Evolutionary conservation across 2,888 invertebrate genomes (phyloP).

Genomic region (Stomorhina lunata): DNA sequence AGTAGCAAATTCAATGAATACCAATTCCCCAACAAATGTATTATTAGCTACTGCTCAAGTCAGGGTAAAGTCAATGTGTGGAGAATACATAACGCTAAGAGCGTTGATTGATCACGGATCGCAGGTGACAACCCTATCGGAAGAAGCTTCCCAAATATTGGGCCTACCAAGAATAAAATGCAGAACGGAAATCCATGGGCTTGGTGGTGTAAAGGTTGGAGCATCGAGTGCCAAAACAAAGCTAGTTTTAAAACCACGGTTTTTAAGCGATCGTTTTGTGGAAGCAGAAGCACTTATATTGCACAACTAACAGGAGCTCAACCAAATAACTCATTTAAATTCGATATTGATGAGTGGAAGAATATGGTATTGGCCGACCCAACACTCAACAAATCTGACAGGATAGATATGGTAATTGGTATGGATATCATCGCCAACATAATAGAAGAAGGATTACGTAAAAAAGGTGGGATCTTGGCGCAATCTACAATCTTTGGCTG

Average conservation of each 20-base stretch:
- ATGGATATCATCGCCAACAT: no score
- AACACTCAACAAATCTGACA: no score
- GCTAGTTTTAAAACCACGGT: conserved; percentile 36
- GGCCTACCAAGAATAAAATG: conserved; percentile 19
- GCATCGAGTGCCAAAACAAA: conserved; percentile 40
- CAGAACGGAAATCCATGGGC: conserved; percentile 39
- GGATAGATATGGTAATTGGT: no score
- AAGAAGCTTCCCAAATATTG: conserved; percentile 51
- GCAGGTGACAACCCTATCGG: conserved; percentile 48
- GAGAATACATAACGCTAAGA: conserved; percentile 34
- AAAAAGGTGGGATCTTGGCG: no score
- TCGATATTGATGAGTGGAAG: no score
- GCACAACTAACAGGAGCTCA: no score
- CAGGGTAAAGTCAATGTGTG: conserved; percentile 42
- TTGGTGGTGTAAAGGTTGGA: conserved; percentile 35
- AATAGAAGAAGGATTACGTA: no score
- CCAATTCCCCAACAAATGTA: conserved; percentile 2
- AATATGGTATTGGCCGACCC: no score
- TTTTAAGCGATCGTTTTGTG: conserved; percentile 31
- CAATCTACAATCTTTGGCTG: conserved; percentile 45
- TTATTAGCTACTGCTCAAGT: conserved; percentile 41
- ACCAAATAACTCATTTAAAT: no score
- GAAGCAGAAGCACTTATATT: no score
- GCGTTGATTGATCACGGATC: conserved; percentile 54
- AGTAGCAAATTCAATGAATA: conserved; percentile 6